These are phyloP conservation scores for Chirona hameri DNA, from an alignment of 2,888 invertebrate species.

Conservation along the genomic window DNA sequence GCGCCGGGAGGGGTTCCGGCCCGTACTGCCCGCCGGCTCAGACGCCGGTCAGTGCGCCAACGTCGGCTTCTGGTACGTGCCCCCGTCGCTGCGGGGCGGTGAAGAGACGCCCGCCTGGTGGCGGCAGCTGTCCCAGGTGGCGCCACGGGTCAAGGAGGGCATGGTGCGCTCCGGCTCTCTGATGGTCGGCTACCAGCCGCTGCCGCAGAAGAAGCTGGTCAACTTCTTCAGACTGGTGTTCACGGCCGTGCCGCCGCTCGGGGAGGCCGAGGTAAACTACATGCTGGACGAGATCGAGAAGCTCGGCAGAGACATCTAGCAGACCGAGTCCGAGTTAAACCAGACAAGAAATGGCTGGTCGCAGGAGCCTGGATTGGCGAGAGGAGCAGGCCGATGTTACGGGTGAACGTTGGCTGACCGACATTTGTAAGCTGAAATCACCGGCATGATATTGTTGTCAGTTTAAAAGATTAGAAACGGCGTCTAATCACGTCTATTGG, in stretches of 20 bases:
- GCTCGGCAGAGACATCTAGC: constrained; percentile 52
- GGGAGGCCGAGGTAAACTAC: constrained; percentile 57
- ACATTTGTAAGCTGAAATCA: too few species aligned
- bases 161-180: constrained; percentile 62
- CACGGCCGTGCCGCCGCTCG: constrained; percentile 64
- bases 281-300: constrained; percentile 63
- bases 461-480: too few species aligned
- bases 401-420: too few species aligned
- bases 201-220: constrained; percentile 57
- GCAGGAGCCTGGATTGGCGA: too few species aligned
- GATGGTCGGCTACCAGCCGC: constrained; percentile 73
- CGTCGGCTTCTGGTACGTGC: constrained; percentile 87
- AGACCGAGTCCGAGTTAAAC: too few species aligned
- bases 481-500: too few species aligned
- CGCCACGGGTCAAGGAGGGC: constrained; percentile 66
- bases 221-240: constrained; percentile 75
- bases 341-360: too few species aligned
- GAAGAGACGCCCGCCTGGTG: constrained; percentile 38
- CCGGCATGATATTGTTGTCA: too few species aligned
- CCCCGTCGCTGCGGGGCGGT: constrained; percentile 53
- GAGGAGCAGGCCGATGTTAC: too few species aligned
- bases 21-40: constrained; percentile 54
- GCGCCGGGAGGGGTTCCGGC: constrained; percentile 56
- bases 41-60: constrained; percentile 68
- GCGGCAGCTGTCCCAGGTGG: constrained; percentile 52